Conservation (phyloP, 2,113 vertebrate genomes). For the Odocoileus virginianus region DNA sequence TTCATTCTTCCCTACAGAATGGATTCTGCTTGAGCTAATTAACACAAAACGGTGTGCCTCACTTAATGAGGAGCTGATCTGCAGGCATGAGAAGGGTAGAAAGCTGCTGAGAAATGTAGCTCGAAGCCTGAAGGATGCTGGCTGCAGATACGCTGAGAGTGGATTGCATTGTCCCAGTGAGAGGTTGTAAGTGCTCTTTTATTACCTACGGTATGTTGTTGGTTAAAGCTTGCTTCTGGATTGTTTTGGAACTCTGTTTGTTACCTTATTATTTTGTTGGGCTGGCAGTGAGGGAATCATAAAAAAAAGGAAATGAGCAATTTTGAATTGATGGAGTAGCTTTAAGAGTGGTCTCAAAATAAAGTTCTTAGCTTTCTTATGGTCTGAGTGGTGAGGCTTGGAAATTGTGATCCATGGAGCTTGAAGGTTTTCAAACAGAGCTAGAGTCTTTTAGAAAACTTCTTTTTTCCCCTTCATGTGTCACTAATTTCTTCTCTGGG, state of each 20-base stretch:
- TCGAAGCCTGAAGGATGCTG: constrained; percentile 76
- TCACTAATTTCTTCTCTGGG: constrained; percentile 29
- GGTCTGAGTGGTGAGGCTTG: neutral
- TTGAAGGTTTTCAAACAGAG: constrained; percentile 26
- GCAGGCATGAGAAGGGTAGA: constrained; percentile 53
- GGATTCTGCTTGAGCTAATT: constrained; percentile 32
- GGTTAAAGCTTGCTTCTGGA: neutral
- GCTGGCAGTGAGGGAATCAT: neutral
- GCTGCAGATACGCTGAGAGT: constrained; percentile 64
- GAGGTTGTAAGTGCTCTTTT: constrained; percentile 71
- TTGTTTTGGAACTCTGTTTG: neutral
- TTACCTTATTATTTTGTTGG: neutral
- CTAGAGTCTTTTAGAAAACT: neutral
- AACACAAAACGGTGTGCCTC: constrained; percentile 37
- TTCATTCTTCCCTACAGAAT: constrained; percentile 48
- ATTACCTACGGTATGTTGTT: neutral
- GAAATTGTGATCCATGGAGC: neutral
- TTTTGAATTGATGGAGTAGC: neutral
- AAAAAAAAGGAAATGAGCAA: neutral
- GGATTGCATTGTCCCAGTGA: constrained; percentile 20
- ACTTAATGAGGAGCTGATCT: constrained; percentile 25
- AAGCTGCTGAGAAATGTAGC: constrained; percentile 55
- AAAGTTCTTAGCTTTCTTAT: neutral
- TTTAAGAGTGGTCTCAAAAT: neutral
- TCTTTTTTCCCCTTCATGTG: neutral